These are phyloP conservation scores for Cuniculus paca DNA, from an alignment of 2,797 vertebrate genomes.

Conservation along the genomic window DNA sequence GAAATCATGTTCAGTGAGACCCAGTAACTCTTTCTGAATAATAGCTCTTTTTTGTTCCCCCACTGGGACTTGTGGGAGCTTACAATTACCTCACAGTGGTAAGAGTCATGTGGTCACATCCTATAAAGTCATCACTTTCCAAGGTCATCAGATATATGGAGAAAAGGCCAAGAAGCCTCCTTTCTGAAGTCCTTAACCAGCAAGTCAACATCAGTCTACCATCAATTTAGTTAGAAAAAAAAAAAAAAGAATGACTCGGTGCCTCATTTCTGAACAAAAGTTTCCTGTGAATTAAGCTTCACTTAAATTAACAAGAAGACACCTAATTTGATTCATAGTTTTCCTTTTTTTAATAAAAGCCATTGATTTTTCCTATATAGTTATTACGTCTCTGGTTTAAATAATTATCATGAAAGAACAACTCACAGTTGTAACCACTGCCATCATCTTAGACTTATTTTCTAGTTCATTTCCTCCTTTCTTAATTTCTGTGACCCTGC, in stretches of 20 bases:
- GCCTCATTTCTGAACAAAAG: conserved; percentile 25
- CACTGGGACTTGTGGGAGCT: conserved; percentile 69
- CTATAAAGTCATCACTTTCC: conserved; percentile 85
- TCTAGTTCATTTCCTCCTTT: neutral
- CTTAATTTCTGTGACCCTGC: conserved; percentile 70
- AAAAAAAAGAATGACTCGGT: neutral
- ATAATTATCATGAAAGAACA: conserved; percentile 34
- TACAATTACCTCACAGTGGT: conserved; percentile 76
- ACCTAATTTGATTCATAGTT: conserved; percentile 26
- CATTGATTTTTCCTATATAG: conserved; percentile 42
- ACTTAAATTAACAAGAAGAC: conserved; percentile 4
- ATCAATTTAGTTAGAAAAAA: conserved; percentile 53
- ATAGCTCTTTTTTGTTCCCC: conserved; percentile 55
- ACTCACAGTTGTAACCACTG: neutral
- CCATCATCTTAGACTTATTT: neutral
- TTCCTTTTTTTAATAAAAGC: conserved; percentile 34
- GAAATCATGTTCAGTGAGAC: neutral
- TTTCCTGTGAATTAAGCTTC: conserved; percentile 55
- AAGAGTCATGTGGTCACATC: conserved; percentile 75
- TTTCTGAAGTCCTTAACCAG: conserved; percentile 69
- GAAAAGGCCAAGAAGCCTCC: conserved; percentile 75
- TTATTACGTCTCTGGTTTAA: conserved; percentile 22
- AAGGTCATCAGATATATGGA: conserved; percentile 83
- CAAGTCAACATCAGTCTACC: conserved; percentile 57
- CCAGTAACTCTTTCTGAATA: conserved; percentile 50